Evolutionary conservation across 1,140 invertebrate species (phyloP), one percentile per base, ranked within the genome.

Genomic region (Caenorhabditis tropicalis): DNA sequence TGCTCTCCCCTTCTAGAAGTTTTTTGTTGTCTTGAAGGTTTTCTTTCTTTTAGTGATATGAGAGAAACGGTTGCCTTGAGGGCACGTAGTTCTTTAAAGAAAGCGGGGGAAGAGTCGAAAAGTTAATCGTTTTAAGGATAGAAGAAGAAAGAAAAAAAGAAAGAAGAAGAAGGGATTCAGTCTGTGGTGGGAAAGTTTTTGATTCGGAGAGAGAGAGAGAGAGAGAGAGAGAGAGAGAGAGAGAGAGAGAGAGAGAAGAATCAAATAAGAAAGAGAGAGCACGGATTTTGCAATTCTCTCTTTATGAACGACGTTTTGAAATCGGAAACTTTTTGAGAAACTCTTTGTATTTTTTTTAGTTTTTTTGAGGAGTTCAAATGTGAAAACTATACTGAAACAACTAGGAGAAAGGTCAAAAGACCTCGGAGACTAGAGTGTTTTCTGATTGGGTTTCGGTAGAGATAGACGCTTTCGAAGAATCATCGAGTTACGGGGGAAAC

Each of bases 151-250:
- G n/a, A n/a, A n/a, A n/a, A n/a, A n/a, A n/a, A n/a, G n/a, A n/a
- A n/a, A n/a, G n/a, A n/a, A n/a, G n/a, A n/a, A n/a, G n/a, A 27
- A n/a, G 29, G 21, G 21, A 19, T 56, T 56, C 53, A 27, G 58
- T 65, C 58, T 65, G 58, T 65, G 33, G 58, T 65, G 58, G 58
- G 58, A 65, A 65, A 65, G 21, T 65, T 65, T 24, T 15, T 19
- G 53, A 27, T 29, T 36, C 24, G 4, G 3, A 65, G 19, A 19
- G 53, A 3, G 53, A n/a, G n/a, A n/a, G n/a, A n/a, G n/a, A n/a
- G n/a, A n/a, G n/a, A n/a, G n/a, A n/a, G n/a, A n/a, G n/a, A n/a
- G n/a, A n/a, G n/a, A n/a, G n/a, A n/a, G n/a, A n/a, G n/a, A n/a
- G n/a, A n/a, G n/a, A n/a, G n/a, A n/a, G n/a, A n/a, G n/a, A 58